Percentiles rank a stretch among this genome's conserved stretches.
phyloP scores from a whole-genome alignment of 2,888 invertebrate species.

The Isoperla grammatica region DNA sequence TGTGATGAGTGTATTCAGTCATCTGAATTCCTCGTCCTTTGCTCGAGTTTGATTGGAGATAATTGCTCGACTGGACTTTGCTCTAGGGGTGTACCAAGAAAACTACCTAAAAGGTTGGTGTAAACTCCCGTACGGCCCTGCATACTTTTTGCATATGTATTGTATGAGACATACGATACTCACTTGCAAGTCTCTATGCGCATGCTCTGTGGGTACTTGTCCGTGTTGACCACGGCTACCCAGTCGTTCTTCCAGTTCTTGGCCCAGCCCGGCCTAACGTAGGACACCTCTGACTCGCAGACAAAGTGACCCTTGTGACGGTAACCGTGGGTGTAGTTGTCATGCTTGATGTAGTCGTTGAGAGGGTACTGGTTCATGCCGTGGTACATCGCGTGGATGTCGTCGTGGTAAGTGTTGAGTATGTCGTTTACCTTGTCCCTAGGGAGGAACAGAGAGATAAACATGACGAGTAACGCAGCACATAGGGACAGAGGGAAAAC shows the following conservation, averaged over 20 bases:
- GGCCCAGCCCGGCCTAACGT: constrained; percentile 39
- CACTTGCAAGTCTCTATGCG: constrained; percentile 40
- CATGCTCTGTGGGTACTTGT: constrained; percentile 38
- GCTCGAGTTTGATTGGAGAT: no score
- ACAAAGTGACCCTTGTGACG: constrained; percentile 39
- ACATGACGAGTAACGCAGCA: no score
- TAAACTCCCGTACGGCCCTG: no score
- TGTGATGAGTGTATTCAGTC: no score
- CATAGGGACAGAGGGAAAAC: no score
- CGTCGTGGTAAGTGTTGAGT: constrained; percentile 35
- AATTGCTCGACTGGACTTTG: no score
- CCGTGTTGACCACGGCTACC: constrained; percentile 39
- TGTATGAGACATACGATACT: no score
- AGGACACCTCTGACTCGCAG: constrained; percentile 39
- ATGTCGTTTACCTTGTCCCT: constrained; percentile 38
- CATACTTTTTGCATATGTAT: no score
- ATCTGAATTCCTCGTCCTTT: no score
- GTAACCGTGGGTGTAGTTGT: constrained; percentile 37
- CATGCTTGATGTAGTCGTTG: constrained; percentile 36
- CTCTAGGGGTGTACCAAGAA: no score
- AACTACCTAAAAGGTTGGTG: no score
- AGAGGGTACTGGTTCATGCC: constrained; percentile 37
- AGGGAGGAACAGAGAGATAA: constrained; percentile 8
- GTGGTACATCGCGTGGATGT: constrained; percentile 36
- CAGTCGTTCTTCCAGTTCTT: constrained; percentile 39